phyloP scores from a whole-genome alignment of 2,888 invertebrate species.

The Acrocyrtus sp. region DNA sequence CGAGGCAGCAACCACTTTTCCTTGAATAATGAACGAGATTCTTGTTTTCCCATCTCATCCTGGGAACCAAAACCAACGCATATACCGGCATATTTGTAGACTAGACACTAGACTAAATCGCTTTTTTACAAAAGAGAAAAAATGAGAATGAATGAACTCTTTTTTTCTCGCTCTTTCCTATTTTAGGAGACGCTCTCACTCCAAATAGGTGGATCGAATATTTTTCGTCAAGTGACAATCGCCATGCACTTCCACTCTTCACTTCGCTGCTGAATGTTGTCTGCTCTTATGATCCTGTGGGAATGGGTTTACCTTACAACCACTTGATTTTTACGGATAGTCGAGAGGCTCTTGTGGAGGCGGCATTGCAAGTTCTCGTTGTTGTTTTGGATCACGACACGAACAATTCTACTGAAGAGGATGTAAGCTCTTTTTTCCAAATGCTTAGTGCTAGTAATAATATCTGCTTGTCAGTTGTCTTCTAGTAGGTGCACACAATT shows the following conservation, averaged over 20 bases:
- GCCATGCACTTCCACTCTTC: conserved; percentile 96
- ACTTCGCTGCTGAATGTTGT: conserved; percentile 97
- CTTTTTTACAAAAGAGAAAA: conserved; percentile 7
- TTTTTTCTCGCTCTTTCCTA: conserved; percentile 15
- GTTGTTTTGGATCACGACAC: conserved; percentile 97
- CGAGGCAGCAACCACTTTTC: too few species aligned
- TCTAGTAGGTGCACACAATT: too few species aligned
- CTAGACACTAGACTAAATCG: background rate
- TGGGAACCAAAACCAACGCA: too few species aligned
- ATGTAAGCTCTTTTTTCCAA: conserved; percentile 68
- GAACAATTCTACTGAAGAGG: conserved; percentile 69
- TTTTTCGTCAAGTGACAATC: conserved; percentile 74
- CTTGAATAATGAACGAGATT: too few species aligned
- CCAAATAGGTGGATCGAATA: conserved; percentile 75
- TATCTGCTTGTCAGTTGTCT: too few species aligned
- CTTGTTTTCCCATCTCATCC: too few species aligned
- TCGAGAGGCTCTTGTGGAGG: conserved; percentile 93
- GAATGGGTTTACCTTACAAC: conserved; percentile 95
- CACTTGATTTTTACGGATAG: conserved; percentile 94
- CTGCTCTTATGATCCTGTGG: conserved; percentile 98
- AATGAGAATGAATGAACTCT: conserved; percentile 10
- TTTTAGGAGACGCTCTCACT: conserved; percentile 64
- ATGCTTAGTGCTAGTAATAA: too few species aligned
- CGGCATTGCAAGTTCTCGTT: conserved; percentile 90
- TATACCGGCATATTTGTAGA: too few species aligned